These are phyloP conservation scores for Patella caerulea DNA, from an alignment of 2,888 invertebrate species.

Conservation along the genomic window DNA sequence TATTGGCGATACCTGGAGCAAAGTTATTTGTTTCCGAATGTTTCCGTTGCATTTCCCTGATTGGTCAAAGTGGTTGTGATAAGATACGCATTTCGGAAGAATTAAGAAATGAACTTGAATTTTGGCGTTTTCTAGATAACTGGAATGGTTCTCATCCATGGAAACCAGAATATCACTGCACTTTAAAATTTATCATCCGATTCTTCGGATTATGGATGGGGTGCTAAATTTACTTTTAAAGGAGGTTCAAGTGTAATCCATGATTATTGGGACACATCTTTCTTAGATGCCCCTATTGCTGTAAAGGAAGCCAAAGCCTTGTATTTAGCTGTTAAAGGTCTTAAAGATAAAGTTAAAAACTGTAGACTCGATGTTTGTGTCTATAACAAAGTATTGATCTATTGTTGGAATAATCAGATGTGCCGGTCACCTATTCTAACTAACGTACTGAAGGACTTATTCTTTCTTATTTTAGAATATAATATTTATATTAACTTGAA, in stretches of 20 bases:
- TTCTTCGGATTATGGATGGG: background rate
- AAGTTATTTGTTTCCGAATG: background rate
- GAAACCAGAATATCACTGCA: background rate
- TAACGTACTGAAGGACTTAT: background rate
- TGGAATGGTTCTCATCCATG: background rate
- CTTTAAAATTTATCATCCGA: conserved; percentile 3
- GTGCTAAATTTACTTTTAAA: background rate
- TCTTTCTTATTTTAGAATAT: background rate
- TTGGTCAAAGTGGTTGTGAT: background rate
- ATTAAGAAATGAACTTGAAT: background rate
- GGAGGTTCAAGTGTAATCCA: background rate
- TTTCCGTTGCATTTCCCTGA: background rate
- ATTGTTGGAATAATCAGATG: background rate
- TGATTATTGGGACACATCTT: background rate
- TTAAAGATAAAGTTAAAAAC: background rate
- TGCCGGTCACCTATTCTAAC: background rate
- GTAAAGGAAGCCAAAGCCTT: background rate
- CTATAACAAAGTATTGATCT: background rate
- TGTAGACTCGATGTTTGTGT: background rate
- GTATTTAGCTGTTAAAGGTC: background rate
- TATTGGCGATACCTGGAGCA: background rate
- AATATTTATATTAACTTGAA: background rate
- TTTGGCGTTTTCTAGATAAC: background rate
- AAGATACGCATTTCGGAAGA: background rate
- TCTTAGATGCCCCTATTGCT: background rate